Evolutionary conservation across 1,140 invertebrate genomes (phyloP).

Genomic region (Drosophila punjabiensis): DNA sequence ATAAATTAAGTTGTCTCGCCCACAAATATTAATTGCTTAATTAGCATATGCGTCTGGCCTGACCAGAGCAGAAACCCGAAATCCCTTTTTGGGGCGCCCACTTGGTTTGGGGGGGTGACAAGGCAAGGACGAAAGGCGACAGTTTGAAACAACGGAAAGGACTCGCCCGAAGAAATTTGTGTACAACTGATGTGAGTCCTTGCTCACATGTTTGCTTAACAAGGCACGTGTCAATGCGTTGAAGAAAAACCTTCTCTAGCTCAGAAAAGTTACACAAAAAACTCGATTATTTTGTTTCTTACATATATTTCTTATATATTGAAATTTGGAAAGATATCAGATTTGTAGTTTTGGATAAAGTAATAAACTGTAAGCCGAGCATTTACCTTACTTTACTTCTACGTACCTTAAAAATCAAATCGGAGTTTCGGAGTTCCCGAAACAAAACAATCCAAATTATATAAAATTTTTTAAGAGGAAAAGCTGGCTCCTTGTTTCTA

Average conservation of each 20-base stretch:
- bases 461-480: too few relatives aligned
- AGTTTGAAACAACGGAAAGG: constrained; percentile 27
- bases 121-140: constrained; percentile 37
- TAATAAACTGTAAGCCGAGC: too few relatives aligned
- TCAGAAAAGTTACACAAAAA: neutral
- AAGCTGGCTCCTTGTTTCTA: constrained; percentile 23
- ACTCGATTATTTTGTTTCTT: neutral
- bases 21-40: constrained; percentile 84
- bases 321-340: neutral
- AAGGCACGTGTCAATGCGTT: constrained; percentile 62
- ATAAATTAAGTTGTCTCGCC: constrained; percentile 84
- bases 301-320: neutral
- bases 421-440: neutral
- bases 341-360: neutral
- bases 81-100: constrained; percentile 22
- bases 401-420: too few relatives aligned
- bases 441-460: neutral
- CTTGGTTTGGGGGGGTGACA: constrained; percentile 8
- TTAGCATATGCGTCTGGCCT: constrained; percentile 79
- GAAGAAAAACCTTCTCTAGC: neutral
- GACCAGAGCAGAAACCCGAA: constrained; percentile 41
- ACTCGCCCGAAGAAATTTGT: constrained; percentile 6
- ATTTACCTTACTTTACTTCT: too few relatives aligned
- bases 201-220: constrained; percentile 54
- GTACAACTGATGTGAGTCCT: neutral